Evolutionary conservation across 2,888 invertebrate species (phyloP), one percentile per base, ranked within the genome.

Genomic region (Volucella inflata): DNA sequence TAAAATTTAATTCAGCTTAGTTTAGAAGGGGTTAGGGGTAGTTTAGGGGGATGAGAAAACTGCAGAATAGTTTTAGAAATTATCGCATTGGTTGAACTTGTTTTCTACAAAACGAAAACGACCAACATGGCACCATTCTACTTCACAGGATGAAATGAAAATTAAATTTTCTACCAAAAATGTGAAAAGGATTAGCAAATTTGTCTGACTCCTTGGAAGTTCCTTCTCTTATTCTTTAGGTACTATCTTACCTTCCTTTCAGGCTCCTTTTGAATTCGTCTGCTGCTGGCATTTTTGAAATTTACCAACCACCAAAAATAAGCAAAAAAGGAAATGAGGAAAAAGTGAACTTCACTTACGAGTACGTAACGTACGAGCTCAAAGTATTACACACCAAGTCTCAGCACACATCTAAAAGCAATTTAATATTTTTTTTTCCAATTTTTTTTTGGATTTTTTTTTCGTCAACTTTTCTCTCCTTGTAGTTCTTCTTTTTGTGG

Each of bases 161-260:
- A 84, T 84, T 79, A 65, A 84, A 84, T 84, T 84, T 75, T 75
- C 40, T 62, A 74, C 46, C 68, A 59, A 83, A 38, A 74, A 75
- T 70, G 14, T 70, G 14, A 40, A 51, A 72, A 64, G 70, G 64
- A 64, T 76, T 59, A 42, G 50, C 16, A 10, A 50, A 44, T 44
- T 59, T 71, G 44, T 46, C 51, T 71, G 40, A 42, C 8, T 16
- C 44, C 44, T 44, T 44, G 44, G n/a, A 44, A 12, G 10, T 44
- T 44, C 44, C n/a, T 51, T n/a, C 30, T 55, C 14, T 10, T 14
- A 8, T 55, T 57, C 50, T 21, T 16, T 38, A n/a, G n/a, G n/a
- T n/a, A 21, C 21, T 21, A 21, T 2, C 21, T 21, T 21, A 4
- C 21, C 21, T 2, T 21, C 53, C 21, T 30, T 8, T 21, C 53